Base-by-base conservation (phyloP, 2,113 vertebrate species). In the Ameiurus melas region DNA sequence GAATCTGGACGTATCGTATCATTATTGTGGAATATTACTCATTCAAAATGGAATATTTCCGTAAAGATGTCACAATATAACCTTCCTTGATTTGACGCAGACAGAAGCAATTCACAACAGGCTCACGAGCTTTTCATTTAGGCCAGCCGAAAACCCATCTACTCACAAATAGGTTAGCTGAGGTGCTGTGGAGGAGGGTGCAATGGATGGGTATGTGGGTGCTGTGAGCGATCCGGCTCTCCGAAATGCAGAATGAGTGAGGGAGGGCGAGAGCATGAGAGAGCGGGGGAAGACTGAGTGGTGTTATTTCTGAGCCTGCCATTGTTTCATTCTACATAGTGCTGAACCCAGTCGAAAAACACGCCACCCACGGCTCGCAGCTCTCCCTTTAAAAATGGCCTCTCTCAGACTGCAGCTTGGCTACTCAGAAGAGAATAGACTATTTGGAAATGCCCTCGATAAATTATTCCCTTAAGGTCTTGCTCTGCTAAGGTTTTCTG, bases 401-500 rank as follows among this genome's bases (percentile, higher is more conserved):
- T 85, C 89, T 87, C 90, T 84, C 51, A 87, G 71, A 91, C 87
- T 57, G 86, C 87, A 86, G 87, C 88, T 83, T 88, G 88, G 85
- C 89, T 88, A 80, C 13, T 90, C 90, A 82, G 58, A 90, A 79
- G 89, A 86, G 30, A 17, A 90, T 91, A 93, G 60, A 53, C 85
- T 81, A 93, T 91, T 92, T 89, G 85, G 83, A 92, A 86, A 89
- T 91, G 83, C 91, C 91, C 83, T 89, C 87, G 84, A 86, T 89
- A 91, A 92, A 86, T 84, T 84, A 81, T 85, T 90, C 85, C 87
- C 92, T 88, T 91, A 92, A 94, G 88, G 82, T 83, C 60, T 91
- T 87, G 90, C 84, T 89, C 75, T 91, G 91, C 92, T 91, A 83
- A 81, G 85, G 75, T 78, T 87, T 55, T 53, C 75, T 83, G 75